Evolutionary conservation across 2,797 vertebrate genomes (phyloP), one percentile per base, ranked within the genome.

Genomic region (Phylloscopus collybita): DNA sequence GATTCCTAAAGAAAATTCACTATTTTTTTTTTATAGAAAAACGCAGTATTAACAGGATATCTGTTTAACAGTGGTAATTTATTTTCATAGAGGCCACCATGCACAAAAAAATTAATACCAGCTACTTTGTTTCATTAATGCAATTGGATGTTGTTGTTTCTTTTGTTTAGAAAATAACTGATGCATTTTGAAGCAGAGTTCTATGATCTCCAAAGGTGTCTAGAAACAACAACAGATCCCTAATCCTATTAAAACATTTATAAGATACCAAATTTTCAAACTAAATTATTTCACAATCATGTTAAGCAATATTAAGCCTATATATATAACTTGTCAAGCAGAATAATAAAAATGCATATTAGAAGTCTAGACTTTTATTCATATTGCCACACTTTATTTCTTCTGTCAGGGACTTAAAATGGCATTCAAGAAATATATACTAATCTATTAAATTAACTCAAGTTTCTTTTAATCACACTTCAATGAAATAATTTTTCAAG

Each of bases 251-350:
- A 87, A 89, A 92, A 50, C 65, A 93, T 85, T 90, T 67, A 81
- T 75, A 95, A 90, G 62, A 62, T 32, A 90, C 10, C 34, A 93
- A 23, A 92, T 78, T 87, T 91, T 78, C 42, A 32, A 82, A 67
- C 32, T 65, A 65, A 92, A 82, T 94, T 92, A 95, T 90, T 85
- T 87, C 67, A 64, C 64, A 93, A 93, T 80, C 50, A 56, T 27
- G 45, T 91, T 74, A 92, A 64, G 57, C 34, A 87, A 89, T 87
- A 95, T 96, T 94, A 93, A 92, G 92, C 27, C 79, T 56, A 91
- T 89, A 76, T 89, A 76, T 19, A 78, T 89, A 91, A 95, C 57
- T 80, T 91, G 88, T 87, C 88, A 93, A 85, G 49, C 18, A 89
- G 18, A 90, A 71, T 60, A 84, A 70, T 71, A 92, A 93, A 92